Evolutionary conservation across 30 jellyfish, hydroid and myxozoan species (phyloP).

Genomic region (Aurelia coerulea): DNA sequence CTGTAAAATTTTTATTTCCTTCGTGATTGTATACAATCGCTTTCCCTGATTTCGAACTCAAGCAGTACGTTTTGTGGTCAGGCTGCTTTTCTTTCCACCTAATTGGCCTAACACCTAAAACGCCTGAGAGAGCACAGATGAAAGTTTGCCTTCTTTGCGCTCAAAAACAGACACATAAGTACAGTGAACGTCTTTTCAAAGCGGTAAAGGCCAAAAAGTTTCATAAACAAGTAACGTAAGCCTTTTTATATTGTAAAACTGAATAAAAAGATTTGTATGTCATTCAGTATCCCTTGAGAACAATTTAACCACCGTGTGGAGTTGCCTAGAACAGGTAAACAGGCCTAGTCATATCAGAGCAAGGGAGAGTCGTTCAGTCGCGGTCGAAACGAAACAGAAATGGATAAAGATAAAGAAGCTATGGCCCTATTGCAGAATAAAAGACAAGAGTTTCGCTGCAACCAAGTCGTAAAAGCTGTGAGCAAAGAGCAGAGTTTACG

Average conservation of each 20-base stretch:
- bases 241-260: background rate
- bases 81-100: background rate
- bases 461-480: constrained; percentile 57
- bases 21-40: constrained; percentile 12
- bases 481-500: constrained; percentile 59
- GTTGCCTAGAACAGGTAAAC: too few relatives aligned
- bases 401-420: constrained; percentile 55
- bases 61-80: constrained; percentile 28
- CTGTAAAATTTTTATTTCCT: constrained; percentile 31
- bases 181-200: too few relatives aligned
- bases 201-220: too few relatives aligned
- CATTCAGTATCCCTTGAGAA: too few relatives aligned
- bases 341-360: too few relatives aligned
- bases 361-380: too few relatives aligned
- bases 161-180: too few relatives aligned
- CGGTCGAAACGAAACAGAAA: too few relatives aligned
- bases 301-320: too few relatives aligned
- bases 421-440: constrained; percentile 57
- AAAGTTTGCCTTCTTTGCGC: too few relatives aligned
- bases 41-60: constrained; percentile 39
- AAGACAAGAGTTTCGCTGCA: constrained; percentile 68
- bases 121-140: too few relatives aligned
- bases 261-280: constrained; percentile 8
- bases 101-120: constrained; percentile 9
- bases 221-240: background rate